phyloP scores from a whole-genome alignment of 2,113 vertebrate genomes.

The Zapus hudsonius region DNA sequence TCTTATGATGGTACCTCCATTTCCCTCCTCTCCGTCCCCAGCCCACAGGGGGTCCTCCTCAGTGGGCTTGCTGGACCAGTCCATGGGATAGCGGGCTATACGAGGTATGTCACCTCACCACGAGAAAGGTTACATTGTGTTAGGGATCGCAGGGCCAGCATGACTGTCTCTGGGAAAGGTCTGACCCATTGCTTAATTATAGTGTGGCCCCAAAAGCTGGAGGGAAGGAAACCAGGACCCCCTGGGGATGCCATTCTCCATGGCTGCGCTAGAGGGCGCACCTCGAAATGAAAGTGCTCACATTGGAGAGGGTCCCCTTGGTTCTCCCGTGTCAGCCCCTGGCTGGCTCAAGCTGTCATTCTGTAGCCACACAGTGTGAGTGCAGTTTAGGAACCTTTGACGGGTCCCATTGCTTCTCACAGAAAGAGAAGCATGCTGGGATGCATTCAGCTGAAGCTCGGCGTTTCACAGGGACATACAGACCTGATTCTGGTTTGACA shows the following conservation, averaged over 20 bases:
- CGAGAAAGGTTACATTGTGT: conserved; percentile 50
- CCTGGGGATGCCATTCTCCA: conserved; percentile 20
- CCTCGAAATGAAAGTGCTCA: conserved; percentile 63
- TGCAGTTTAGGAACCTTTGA: conserved; percentile 68
- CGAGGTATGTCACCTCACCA: conserved; percentile 22
- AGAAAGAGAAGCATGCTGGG: conserved; percentile 40
- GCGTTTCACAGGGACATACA: conserved; percentile 4
- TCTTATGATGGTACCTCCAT: too few species aligned
- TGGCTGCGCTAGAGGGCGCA: conserved; percentile 69
- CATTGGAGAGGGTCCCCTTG: not conserved
- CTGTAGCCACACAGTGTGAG: conserved; percentile 31
- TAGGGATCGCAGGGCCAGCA: conserved; percentile 15
- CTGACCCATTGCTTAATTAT: not conserved
- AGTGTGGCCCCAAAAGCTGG: not conserved
- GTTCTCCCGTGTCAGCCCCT: not conserved
- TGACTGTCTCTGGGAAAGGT: not conserved
- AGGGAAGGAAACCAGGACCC: too few species aligned
- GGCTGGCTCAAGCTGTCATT: conserved; percentile 49
- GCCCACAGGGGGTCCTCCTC: too few species aligned
- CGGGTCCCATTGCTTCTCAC: conserved; percentile 46
- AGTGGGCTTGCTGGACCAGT: too few species aligned
- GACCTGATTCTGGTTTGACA: not conserved
- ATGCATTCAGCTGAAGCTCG: not conserved
- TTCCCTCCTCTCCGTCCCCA: too few species aligned
- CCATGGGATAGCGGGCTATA: too few species aligned